Percentiles rank a stretch among this genome's conserved stretches.
phyloP scores from a whole-genome alignment of 2,888 invertebrate species.

The Heliconius hortense region DNA sequence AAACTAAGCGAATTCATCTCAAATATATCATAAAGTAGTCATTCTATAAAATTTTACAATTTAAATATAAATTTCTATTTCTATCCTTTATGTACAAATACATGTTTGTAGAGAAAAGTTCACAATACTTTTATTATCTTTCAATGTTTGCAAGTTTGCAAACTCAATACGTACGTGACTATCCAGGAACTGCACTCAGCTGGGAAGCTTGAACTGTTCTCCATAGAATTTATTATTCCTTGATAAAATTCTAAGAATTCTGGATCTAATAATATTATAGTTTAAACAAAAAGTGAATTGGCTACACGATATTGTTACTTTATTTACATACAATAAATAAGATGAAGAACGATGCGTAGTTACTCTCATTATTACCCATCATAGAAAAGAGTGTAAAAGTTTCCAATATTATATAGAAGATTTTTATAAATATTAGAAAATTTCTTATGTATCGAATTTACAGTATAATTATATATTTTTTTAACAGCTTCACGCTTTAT shows the following conservation, averaged over 20 bases:
- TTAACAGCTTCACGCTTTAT: no score
- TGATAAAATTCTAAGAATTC: slow-evolving; percentile 26
- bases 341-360: not conserved
- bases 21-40: no score
- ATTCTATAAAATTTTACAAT: not conserved
- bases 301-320: not conserved
- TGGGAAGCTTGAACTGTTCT: slow-evolving; percentile 28
- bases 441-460: no score
- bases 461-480: no score
- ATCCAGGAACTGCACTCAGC: slow-evolving; percentile 30
- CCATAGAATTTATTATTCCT: slow-evolving; percentile 31
- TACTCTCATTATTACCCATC: no score
- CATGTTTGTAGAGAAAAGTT: slow-evolving; percentile 22
- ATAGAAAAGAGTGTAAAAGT: no score
- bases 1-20: no score
- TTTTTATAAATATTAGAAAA: no score
- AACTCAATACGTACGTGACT: slow-evolving; percentile 35
- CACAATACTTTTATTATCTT: slow-evolving; percentile 30
- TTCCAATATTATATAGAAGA: no score
- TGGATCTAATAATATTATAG: slow-evolving; percentile 7
- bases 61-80: not conserved
- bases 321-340: slow-evolving; percentile 2
- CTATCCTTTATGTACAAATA: slow-evolving; percentile 9
- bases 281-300: slow-evolving; percentile 5
- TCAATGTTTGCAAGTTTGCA: slow-evolving; percentile 29